Percentiles rank a stretch among this genome's conserved stretches.
phyloP scores from a whole-genome alignment of 1,140 invertebrate species.

The Dermatophagoides farinae region DNA sequence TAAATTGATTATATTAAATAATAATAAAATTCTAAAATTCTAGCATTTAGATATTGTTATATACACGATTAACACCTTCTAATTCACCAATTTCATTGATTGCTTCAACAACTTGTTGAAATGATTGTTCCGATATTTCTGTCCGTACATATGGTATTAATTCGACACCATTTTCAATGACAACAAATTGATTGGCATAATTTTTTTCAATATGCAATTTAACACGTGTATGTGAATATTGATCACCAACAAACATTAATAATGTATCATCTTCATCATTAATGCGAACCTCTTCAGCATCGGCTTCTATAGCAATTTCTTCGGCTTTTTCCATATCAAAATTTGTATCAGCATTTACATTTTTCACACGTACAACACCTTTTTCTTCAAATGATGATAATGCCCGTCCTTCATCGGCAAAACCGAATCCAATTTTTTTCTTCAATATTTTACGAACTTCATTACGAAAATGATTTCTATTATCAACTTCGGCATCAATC shows the following conservation, averaged over 20 bases:
- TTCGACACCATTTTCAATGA: conserved; percentile 24
- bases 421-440: conserved; percentile 14
- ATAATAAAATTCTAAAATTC: background rate
- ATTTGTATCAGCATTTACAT: background rate
- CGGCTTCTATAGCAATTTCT: conserved; percentile 19
- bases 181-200: conserved; percentile 9
- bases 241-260: conserved; percentile 15
- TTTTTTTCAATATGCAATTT: conserved; percentile 17
- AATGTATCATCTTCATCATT: conserved; percentile 15
- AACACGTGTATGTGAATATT: conserved; percentile 11
- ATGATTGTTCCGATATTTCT: conserved; percentile 27
- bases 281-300: conserved; percentile 19
- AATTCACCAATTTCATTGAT: conserved; percentile 27
- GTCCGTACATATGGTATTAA: conserved; percentile 27
- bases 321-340: conserved; percentile 14
- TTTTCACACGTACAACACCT: conserved; percentile 12
- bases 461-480: conserved; percentile 12
- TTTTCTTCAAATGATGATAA: conserved; percentile 14
- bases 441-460: conserved; percentile 14
- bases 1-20: background rate
- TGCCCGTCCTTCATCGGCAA: conserved; percentile 14
- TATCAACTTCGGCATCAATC: conserved; percentile 20
- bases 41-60: conserved; percentile 30
- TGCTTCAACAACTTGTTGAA: conserved; percentile 24
- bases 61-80: conserved; percentile 30